Evolutionary conservation across 2,888 invertebrate species (phyloP).

Genomic region (Penaeus monodon): DNA sequence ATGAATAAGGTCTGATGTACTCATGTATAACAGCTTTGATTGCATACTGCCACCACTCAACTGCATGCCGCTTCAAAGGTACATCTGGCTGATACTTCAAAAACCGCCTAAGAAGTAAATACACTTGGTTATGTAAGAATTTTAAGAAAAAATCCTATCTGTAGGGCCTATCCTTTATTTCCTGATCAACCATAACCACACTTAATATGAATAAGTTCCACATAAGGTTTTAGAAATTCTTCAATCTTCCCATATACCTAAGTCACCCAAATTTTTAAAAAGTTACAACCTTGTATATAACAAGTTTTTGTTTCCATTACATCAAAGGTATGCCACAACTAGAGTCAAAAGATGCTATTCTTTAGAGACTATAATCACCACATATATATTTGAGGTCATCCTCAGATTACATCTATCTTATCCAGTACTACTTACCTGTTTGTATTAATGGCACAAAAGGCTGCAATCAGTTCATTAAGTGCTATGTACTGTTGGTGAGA

Average conservation of each 20-base stretch:
- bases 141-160: too few species aligned
- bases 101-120: constrained; percentile 73
- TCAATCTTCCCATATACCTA: too few species aligned
- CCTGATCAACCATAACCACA: too few species aligned
- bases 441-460: constrained; percentile 75
- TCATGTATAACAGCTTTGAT: constrained; percentile 80
- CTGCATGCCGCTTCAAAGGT: constrained; percentile 75
- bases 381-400: background rate
- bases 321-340: too few species aligned
- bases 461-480: constrained; percentile 70
- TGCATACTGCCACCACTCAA: constrained; percentile 84
- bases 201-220: too few species aligned
- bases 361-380: background rate
- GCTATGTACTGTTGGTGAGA: constrained; percentile 81
- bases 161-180: too few species aligned
- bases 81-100: constrained; percentile 77
- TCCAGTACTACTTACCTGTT: constrained; percentile 73
- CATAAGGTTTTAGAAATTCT: too few species aligned
- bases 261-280: too few species aligned
- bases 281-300: too few species aligned
- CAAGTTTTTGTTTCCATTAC: too few species aligned
- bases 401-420: background rate
- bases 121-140: too few species aligned
- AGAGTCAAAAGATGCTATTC: too few species aligned
- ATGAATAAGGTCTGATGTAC: constrained; percentile 80